Evolutionary conservation across 1,140 invertebrate species (phyloP), one percentile per base, ranked within the genome.

Genomic region (Trissolcus basalis): DNA sequence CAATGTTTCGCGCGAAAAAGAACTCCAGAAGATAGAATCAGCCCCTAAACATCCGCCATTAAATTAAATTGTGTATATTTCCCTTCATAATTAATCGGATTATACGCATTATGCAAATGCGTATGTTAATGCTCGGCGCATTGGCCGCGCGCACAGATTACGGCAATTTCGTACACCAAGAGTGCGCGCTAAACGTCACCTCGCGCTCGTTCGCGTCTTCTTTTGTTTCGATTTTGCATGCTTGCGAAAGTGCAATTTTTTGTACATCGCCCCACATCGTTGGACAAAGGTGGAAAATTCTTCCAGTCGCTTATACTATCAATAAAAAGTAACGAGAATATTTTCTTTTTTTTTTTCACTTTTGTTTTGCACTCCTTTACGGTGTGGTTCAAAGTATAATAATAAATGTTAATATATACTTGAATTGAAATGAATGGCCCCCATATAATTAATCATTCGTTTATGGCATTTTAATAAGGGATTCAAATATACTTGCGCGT

Each of bases 31-130:
- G 82, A 87, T 86, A 87, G 77, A 80, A 76, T 73, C 70, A 58
- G 56, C 71, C 60, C 73, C 79, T 85, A 87, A 86, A 82, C 83
- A 84, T 85, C 82, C 81, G 74, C 85, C 81, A 88, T 87, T 87
- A 87, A 86, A 87, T 86, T 84, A 88, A 87, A 88, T 88, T 87
- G 86, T 87, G 87, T 87, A 87, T 87, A 88, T 88, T 87, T 86
- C 83, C 83, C 83, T 83, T 84, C 82, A 87, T 88, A 88, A 88
- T 88, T 88, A 86, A 86, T 87, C 83, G 87, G 87, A 88, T 88
- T 88, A 88, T 87, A 85, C 82, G 83, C 85, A 87, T 88, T 88
- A 88, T 88, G 86, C 83, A 88, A 88, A 88, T 88, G 80, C 80
- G 55, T 86, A 86, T 88, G 87, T 85, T 87, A 88, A 88, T 88